phyloP scores from a whole-genome alignment of 2,888 invertebrate genomes.

The Agonopterix alstromeriana region DNA sequence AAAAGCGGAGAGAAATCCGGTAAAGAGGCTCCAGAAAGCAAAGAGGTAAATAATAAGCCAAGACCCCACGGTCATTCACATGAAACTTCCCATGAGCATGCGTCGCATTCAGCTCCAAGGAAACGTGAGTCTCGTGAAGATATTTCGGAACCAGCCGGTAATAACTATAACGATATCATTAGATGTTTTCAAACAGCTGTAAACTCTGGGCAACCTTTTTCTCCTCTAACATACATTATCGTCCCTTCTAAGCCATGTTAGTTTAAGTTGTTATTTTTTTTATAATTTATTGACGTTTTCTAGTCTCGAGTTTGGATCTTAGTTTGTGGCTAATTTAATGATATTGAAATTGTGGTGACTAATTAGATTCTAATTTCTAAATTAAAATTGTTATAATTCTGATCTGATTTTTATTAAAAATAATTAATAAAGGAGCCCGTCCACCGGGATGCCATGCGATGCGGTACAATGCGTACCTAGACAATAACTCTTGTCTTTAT shows the following conservation, averaged over 20 bases:
- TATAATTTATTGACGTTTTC: constrained; percentile 13
- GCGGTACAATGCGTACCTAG: too few species aligned
- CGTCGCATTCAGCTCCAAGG: constrained; percentile 5
- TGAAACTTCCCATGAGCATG: constrained; percentile 14
- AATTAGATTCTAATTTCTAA: too few species aligned
- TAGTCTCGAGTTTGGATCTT: constrained; percentile 24
- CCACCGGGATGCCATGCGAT: too few species aligned
- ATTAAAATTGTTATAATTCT: too few species aligned
- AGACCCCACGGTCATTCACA: constrained; percentile 1
- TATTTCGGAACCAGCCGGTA: too few species aligned
- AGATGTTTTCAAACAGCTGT: constrained; percentile 42
- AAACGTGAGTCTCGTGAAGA: not conserved
- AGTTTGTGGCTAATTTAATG: not conserved
- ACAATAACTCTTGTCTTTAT: too few species aligned
- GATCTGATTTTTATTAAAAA: too few species aligned
- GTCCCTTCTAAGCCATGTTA: constrained; percentile 42
- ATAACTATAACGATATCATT: constrained; percentile 41
- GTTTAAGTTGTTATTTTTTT: constrained; percentile 6
- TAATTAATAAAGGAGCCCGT: too few species aligned
- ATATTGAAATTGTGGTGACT: not conserved
- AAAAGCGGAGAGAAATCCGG: not conserved
- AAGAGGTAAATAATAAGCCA: not conserved
- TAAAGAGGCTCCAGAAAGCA: not conserved
- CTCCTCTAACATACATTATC: constrained; percentile 56
- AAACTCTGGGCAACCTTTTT: constrained; percentile 23